Conservation (phyloP, 2,113 vertebrate species). For the Dicaeum eximium region DNA sequence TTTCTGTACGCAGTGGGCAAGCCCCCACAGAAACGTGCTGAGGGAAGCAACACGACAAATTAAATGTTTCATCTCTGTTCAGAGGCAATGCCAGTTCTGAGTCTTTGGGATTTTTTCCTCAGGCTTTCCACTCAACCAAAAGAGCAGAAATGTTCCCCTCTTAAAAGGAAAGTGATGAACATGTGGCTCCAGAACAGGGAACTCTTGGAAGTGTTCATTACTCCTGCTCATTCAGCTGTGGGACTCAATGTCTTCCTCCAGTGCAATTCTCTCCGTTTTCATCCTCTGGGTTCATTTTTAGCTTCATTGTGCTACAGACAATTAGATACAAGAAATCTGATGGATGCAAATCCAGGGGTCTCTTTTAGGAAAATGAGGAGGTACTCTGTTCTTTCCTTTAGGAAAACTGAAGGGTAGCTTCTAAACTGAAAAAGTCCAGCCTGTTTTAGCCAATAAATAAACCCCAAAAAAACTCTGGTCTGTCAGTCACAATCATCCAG, state of each 20-base stretch:
- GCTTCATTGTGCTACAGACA: not conserved
- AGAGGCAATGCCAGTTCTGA: not conserved
- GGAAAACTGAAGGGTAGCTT: not conserved
- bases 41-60: not conserved
- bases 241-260: not conserved
- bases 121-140: not conserved
- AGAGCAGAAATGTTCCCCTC: not conserved
- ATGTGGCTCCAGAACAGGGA: not conserved
- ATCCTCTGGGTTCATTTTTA: not conserved
- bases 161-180: not conserved
- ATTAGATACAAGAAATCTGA: not conserved
- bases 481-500: not conserved
- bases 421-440: not conserved
- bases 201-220: not conserved
- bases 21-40: not conserved
- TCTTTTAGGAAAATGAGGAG: not conserved
- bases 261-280: not conserved
- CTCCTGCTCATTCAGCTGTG: not conserved
- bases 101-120: not conserved
- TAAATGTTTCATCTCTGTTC: not conserved
- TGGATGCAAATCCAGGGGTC: not conserved
- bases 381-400: not conserved
- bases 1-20: not conserved
- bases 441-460: not conserved
- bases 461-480: not conserved